Conservation (phyloP, 2,797 vertebrate species). For the Peromyscus eremicus region DNA sequence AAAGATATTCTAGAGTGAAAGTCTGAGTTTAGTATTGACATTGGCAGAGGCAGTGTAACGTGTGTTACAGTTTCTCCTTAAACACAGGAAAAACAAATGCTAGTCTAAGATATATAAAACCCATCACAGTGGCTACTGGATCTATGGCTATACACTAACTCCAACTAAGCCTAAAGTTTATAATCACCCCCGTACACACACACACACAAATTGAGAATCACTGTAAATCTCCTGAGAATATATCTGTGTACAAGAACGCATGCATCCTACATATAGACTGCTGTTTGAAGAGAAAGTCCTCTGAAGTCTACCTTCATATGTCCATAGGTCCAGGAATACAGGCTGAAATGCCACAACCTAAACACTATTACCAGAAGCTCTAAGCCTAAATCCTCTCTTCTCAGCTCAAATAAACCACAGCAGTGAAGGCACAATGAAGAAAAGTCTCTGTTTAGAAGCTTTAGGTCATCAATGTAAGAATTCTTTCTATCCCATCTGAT, state of each 20-base stretch:
- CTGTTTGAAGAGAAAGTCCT: background rate
- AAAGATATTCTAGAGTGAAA: background rate
- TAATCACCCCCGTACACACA: background rate
- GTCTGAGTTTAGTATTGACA: background rate
- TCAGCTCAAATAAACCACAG: background rate
- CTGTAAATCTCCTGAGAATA: background rate
- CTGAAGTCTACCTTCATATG: background rate
- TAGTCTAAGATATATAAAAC: background rate
- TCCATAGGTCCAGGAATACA: background rate
- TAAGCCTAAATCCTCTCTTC: background rate
- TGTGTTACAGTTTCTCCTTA: background rate
- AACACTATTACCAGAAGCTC: background rate
- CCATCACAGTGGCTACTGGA: background rate
- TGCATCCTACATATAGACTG: conserved; percentile 20
- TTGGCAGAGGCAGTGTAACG: background rate
- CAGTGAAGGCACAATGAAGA: background rate
- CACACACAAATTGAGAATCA: conserved; percentile 1
- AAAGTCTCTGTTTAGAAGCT: background rate
- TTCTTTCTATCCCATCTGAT: background rate
- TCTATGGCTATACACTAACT: background rate
- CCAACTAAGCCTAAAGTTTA: background rate
- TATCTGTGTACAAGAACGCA: background rate
- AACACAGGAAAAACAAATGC: background rate
- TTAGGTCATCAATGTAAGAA: background rate
- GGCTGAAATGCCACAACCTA: background rate